phyloP scores from a whole-genome alignment of 2,113 vertebrate genomes.

The Mus spicilegus region DNA sequence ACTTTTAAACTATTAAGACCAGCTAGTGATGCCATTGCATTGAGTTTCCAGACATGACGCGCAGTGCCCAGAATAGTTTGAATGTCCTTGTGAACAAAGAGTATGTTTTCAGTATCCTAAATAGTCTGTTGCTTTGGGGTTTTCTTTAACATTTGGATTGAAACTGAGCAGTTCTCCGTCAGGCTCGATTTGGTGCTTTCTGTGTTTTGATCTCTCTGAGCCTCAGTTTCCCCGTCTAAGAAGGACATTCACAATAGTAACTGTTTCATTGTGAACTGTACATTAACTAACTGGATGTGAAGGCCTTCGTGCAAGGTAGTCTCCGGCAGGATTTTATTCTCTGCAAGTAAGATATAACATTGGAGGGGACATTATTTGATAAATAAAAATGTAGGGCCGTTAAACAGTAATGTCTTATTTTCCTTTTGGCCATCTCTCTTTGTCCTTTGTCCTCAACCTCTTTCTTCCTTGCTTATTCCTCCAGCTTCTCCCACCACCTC shows the following conservation, averaged over 20 bases:
- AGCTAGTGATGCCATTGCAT: background rate
- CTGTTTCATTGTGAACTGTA: background rate
- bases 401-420: slow-evolving; percentile 7
- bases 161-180: background rate
- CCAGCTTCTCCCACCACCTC: background rate
- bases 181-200: background rate
- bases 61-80: background rate
- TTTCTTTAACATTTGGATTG: slow-evolving; percentile 63
- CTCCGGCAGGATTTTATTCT: background rate
- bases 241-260: background rate
- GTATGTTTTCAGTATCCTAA: slow-evolving; percentile 1
- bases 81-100: slow-evolving; percentile 41
- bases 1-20: slow-evolving; percentile 15
- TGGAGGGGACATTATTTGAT: background rate
- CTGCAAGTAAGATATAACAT: background rate
- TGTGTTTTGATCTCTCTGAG: background rate
- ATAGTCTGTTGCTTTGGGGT: slow-evolving; percentile 62
- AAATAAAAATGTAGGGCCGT: slow-evolving; percentile 18
- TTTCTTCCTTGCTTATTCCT: background rate
- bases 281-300: background rate
- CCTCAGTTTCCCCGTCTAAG: slow-evolving; percentile 34
- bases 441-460: background rate
- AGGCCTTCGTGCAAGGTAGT: background rate
- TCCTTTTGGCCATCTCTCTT: background rate
- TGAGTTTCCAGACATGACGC: slow-evolving; percentile 10